Evolutionary conservation across 2,113 vertebrate species (phyloP).

Genomic region (Crotalus tigris): DNA sequence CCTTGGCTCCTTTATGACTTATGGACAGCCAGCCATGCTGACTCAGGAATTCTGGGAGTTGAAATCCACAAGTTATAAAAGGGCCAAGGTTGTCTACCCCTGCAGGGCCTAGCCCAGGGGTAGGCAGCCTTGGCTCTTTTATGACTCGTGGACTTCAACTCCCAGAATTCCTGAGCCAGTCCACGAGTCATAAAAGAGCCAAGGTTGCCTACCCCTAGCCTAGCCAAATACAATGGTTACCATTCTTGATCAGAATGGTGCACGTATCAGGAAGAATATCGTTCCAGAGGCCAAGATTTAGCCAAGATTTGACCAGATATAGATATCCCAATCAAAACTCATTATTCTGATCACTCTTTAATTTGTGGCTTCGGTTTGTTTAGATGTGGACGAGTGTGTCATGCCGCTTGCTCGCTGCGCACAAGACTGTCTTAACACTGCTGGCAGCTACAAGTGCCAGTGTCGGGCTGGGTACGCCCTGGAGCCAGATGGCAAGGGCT

Average conservation of each 20-base stretch:
- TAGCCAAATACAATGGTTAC: background rate
- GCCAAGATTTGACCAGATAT: background rate
- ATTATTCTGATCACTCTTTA: background rate
- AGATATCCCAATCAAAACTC: background rate
- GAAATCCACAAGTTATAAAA: too few relatives aligned
- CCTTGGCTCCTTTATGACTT: too few relatives aligned
- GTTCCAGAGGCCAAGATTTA: background rate
- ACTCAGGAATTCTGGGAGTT: too few relatives aligned
- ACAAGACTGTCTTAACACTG: constrained; percentile 56
- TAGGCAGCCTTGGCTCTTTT: too few relatives aligned
- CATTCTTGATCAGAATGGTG: background rate
- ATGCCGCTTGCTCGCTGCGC: constrained; percentile 39
- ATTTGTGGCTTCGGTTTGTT: background rate
- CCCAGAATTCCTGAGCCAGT: too few relatives aligned
- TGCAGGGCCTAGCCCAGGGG: too few relatives aligned
- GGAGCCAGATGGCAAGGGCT: constrained; percentile 40
- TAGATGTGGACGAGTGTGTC: constrained; percentile 66
- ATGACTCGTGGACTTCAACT: too few relatives aligned
- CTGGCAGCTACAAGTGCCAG: constrained; percentile 60
- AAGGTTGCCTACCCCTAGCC: too few relatives aligned
- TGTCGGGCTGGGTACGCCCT: constrained; percentile 53
- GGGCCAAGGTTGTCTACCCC: too few relatives aligned
- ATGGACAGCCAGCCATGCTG: too few relatives aligned
- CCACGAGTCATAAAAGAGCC: too few relatives aligned
- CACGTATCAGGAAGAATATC: background rate